Conservation (phyloP, 2,888 invertebrate genomes). For the Netelia melanura region DNA sequence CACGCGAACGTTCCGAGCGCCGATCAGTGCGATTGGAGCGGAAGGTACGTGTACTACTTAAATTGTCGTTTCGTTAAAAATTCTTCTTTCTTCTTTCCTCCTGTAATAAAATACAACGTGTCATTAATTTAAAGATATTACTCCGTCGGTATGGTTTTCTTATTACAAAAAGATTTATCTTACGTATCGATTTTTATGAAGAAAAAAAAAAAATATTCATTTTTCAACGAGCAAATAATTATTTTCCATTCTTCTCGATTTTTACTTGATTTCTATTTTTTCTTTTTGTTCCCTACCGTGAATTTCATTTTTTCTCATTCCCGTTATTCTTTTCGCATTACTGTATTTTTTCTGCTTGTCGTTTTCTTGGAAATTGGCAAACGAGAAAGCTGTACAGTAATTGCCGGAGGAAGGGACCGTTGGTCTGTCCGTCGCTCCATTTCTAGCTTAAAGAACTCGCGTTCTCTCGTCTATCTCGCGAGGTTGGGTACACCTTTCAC, state of each 20-base stretch:
- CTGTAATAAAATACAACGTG: background rate
- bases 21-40: constrained; percentile 84
- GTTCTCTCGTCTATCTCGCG: constrained; percentile 21
- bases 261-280: no score
- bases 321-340: constrained; percentile 29
- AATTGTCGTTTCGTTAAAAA: background rate
- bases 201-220: background rate
- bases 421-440: constrained; percentile 51
- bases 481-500: constrained; percentile 27
- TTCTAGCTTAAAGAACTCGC: constrained; percentile 59
- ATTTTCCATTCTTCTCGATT: no score
- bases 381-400: constrained; percentile 46
- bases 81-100: constrained; percentile 48
- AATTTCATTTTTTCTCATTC: background rate
- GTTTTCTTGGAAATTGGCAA: constrained; percentile 14
- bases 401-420: constrained; percentile 32
- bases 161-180: no score
- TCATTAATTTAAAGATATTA: constrained; percentile 15
- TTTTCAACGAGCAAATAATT: no score
- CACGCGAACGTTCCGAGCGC: constrained; percentile 76
- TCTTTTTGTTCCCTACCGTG: no score
- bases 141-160: constrained; percentile 14
- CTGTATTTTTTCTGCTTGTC: constrained; percentile 9
- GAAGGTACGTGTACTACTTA: constrained; percentile 80
- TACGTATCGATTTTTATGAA: background rate